Conservation (phyloP, 2,113 vertebrate genomes). For the Trochalopteron elliotii region DNA sequence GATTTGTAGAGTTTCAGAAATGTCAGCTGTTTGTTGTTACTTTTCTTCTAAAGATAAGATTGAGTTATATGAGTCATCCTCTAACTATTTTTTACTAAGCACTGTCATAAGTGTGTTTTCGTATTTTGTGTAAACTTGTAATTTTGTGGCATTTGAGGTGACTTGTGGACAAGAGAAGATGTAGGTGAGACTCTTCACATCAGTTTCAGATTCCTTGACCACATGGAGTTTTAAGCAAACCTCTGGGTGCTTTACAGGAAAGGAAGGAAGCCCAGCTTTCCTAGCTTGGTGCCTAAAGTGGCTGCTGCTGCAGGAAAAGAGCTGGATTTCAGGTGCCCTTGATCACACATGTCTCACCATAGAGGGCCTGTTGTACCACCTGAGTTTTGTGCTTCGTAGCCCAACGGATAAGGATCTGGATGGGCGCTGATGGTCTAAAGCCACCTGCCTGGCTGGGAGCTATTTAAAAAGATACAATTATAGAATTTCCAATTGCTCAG, state of each 20-base stretch:
- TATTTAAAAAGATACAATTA: background rate
- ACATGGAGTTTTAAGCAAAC: background rate
- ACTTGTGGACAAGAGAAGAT: background rate
- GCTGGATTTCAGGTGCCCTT: background rate
- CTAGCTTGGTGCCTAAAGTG: rapidly evolving
- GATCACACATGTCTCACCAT: background rate
- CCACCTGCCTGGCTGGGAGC: background rate
- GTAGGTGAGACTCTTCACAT: background rate
- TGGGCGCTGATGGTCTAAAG: background rate
- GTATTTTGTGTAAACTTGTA: background rate
- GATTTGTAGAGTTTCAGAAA: background rate
- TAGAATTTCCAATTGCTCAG: background rate
- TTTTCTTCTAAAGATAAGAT: background rate
- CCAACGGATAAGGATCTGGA: background rate
- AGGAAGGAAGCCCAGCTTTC: background rate
- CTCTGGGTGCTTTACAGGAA: background rate
- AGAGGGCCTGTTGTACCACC: background rate
- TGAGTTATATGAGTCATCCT: background rate
- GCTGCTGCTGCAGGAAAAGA: background rate
- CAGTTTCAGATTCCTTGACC: background rate
- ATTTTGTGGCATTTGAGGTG: background rate
- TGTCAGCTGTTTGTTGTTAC: background rate
- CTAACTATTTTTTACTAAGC: background rate
- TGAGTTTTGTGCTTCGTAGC: background rate
- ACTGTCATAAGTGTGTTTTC: background rate